phyloP scores from a whole-genome alignment of 1,140 invertebrate species.

The Kradibia gibbosae region DNA sequence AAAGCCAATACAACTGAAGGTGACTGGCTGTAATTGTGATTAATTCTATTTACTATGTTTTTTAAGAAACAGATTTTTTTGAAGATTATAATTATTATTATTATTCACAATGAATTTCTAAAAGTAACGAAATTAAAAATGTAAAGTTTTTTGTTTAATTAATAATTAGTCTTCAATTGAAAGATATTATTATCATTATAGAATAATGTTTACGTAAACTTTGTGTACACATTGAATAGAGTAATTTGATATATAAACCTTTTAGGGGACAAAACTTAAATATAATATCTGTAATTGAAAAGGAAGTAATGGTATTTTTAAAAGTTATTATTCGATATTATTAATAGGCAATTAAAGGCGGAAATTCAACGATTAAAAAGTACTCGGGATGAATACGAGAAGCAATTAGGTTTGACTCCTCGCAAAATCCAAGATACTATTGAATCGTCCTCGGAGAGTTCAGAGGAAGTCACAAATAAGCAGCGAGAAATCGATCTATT shows the following conservation, averaged over 20 bases:
- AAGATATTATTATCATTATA: too few species aligned
- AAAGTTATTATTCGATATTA: background rate
- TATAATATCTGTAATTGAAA: too few species aligned
- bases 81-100: too few species aligned
- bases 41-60: background rate
- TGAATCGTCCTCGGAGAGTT: constrained; percentile 65
- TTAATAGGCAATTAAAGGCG: constrained; percentile 74
- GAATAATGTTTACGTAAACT: too few species aligned
- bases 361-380: constrained; percentile 80
- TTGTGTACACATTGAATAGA: too few species aligned
- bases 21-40: background rate
- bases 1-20: background rate
- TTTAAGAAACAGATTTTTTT: too few species aligned
- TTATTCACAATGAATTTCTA: too few species aligned
- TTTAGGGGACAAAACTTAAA: too few species aligned
- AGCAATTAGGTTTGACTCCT: constrained; percentile 55
- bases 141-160: too few species aligned
- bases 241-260: too few species aligned
- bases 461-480: constrained; percentile 72
- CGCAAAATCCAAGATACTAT: constrained; percentile 61
- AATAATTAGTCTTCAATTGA: too few species aligned
- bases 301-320: background rate
- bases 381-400: constrained; percentile 74
- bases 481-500: constrained; percentile 77
- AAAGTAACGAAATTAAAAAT: too few species aligned